Conservation (phyloP, 2,113 vertebrate genomes). For the Ammospiza nelsoni region DNA sequence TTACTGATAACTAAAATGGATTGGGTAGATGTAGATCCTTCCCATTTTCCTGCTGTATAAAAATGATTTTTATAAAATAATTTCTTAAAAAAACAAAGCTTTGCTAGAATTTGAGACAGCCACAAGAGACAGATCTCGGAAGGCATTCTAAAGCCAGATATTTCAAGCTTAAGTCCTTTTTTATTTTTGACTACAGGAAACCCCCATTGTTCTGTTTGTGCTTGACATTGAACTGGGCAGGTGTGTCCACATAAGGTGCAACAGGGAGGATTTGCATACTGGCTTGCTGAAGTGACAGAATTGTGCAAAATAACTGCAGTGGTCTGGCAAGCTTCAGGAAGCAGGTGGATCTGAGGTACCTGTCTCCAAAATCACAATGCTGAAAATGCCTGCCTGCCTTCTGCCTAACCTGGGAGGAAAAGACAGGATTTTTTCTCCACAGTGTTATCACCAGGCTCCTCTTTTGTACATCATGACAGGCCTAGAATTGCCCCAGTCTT, state of each 20-base stretch:
- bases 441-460: not conserved
- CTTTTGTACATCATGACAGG: not conserved
- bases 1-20: not conserved
- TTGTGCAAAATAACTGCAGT: conserved; percentile 65
- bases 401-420: not conserved
- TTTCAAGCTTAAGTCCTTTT: not conserved
- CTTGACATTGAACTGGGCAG: conserved; percentile 44
- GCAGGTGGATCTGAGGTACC: conserved; percentile 52
- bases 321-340: conserved; percentile 53
- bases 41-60: not conserved
- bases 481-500: not conserved
- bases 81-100: not conserved
- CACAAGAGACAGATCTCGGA: not conserved
- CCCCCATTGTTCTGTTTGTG: not conserved
- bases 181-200: conserved; percentile 30
- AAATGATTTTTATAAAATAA: not conserved
- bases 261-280: conserved; percentile 46
- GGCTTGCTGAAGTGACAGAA: conserved; percentile 66
- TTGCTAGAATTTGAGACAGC: not conserved
- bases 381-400: conserved; percentile 16
- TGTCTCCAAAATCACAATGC: not conserved
- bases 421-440: not conserved
- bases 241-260: conserved; percentile 61
- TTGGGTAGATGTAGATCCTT: not conserved
- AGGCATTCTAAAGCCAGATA: not conserved